phyloP scores from a whole-genome alignment of 2,113 vertebrate species.

The Gulo gulo region DNA sequence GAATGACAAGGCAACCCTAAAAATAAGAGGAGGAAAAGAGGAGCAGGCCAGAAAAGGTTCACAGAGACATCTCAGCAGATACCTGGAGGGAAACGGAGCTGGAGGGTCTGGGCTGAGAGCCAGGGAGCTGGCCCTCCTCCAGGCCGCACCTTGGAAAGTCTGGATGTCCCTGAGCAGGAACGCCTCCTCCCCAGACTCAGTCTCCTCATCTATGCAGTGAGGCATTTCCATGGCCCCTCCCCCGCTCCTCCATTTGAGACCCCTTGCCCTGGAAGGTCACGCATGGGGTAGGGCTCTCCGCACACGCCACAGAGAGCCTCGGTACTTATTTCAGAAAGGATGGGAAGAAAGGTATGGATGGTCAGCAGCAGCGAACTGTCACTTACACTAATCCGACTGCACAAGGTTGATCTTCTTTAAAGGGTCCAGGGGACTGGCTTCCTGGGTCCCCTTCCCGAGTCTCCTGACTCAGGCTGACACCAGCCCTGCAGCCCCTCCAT shows the following conservation, averaged over 20 bases:
- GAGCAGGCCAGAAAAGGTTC: background rate
- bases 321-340: background rate
- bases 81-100: background rate
- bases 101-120: background rate
- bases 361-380: background rate
- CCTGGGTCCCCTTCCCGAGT: background rate
- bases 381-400: rapidly evolving
- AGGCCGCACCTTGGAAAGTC: too few relatives aligned
- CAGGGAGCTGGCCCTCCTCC: background rate
- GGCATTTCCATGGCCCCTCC: background rate
- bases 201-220: background rate
- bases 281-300: background rate
- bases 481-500: background rate
- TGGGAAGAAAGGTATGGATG: background rate
- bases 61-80: background rate
- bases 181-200: background rate
- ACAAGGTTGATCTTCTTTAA: background rate
- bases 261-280: background rate
- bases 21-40: conserved; percentile 13
- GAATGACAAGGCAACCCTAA: conserved; percentile 26
- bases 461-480: background rate
- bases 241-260: background rate
- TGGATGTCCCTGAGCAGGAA: background rate
- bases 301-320: background rate
- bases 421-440: background rate